Evolutionary conservation across 92 coral and sea anemone genomes (phyloP).

Genomic region (Pocillopora grandis): DNA sequence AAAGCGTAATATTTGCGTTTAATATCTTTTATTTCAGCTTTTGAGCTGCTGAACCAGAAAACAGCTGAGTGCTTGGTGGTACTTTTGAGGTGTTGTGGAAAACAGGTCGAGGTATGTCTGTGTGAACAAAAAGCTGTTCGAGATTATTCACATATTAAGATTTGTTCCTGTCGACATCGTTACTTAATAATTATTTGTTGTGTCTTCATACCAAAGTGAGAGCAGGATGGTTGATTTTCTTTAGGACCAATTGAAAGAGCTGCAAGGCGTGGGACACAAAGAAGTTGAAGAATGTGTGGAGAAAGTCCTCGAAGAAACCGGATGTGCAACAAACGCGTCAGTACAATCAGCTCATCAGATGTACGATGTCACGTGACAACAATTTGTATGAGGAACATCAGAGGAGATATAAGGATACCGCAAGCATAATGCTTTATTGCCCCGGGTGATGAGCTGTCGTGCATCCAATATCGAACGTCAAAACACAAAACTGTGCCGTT

Average conservation of each 20-base stretch:
- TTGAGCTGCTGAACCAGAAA: conserved; percentile 31
- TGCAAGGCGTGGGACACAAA: conserved; percentile 47
- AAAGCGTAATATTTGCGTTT: not conserved
- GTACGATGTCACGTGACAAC: conserved; percentile 10
- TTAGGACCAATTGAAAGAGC: conserved; percentile 46
- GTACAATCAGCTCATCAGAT: not conserved
- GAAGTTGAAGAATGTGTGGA: conserved; percentile 37
- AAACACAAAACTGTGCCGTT: not conserved
- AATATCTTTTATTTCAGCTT: not conserved
- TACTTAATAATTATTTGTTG: not conserved
- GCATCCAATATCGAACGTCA: not conserved
- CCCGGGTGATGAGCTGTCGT: not conserved
- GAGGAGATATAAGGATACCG: not conserved
- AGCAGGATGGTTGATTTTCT: not conserved
- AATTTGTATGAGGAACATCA: not conserved
- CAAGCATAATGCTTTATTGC: not conserved
- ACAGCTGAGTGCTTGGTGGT: conserved; percentile 20
- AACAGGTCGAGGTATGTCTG: conserved; percentile 42
- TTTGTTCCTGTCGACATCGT: not conserved
- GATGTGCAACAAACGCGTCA: not conserved
- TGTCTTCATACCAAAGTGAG: not conserved
- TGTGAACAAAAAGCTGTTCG: not conserved
- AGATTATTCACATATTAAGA: not conserved
- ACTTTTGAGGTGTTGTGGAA: conserved; percentile 54
- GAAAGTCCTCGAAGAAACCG: conserved; percentile 6